Evolutionary conservation across 2,888 invertebrate species (phyloP).

Genomic region (Epinotia ramella): DNA sequence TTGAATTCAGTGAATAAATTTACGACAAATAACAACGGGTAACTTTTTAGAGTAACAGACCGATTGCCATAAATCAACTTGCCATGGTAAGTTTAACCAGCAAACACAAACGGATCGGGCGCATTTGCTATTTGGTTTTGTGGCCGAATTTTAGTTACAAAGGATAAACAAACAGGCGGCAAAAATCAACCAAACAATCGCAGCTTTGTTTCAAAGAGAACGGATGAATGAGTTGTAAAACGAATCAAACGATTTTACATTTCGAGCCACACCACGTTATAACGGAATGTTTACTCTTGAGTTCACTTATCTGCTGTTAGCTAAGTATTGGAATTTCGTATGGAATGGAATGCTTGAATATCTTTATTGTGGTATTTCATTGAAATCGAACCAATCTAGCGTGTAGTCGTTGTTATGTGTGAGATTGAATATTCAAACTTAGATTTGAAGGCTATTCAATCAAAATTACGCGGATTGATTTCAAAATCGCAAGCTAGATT

Average conservation of each 20-base stretch:
- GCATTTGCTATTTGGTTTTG: slow-evolving; percentile 28
- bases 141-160: slow-evolving; percentile 31
- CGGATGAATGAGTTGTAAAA: slow-evolving; percentile 30
- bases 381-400: not conserved
- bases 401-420: too few species aligned
- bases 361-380: not conserved
- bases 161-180: slow-evolving; percentile 33
- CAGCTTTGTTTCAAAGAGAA: slow-evolving; percentile 33
- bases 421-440: too few species aligned
- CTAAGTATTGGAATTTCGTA: slow-evolving; percentile 26
- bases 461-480: too few species aligned
- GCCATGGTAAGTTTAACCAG: slow-evolving; percentile 4
- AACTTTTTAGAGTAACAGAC: not conserved
- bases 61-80: slow-evolving; percentile 7
- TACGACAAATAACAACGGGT: not conserved
- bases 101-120: slow-evolving; percentile 19
- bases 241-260: slow-evolving; percentile 24
- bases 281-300: slow-evolving; percentile 7
- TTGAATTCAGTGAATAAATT: not conserved
- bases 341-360: not conserved
- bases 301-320: slow-evolving; percentile 11
- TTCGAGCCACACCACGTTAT: slow-evolving; percentile 17
- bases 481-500: too few species aligned
- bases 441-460: too few species aligned
- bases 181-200: slow-evolving; percentile 40